These are phyloP conservation scores for Pseudolycoriella hygida DNA, from an alignment of 2,888 invertebrate genomes.

Conservation along the genomic window DNA sequence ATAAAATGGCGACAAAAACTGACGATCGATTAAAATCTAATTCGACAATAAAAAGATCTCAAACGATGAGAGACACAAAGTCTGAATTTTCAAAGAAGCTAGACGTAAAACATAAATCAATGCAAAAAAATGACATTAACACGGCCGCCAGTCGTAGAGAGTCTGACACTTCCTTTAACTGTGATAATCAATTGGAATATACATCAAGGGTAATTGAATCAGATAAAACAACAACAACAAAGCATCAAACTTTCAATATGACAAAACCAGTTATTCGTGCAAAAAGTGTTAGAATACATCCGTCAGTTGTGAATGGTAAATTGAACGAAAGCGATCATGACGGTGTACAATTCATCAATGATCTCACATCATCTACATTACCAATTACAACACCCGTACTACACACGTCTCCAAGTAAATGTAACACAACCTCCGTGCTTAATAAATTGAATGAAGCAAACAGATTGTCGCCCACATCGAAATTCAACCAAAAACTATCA, in stretches of 20 bases:
- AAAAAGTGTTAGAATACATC: slow-evolving; percentile 8
- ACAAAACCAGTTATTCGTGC: slow-evolving; percentile 5
- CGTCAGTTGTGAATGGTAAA: background rate
- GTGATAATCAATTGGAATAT: no score
- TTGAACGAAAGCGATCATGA: no score
- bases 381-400: slow-evolving; percentile 9
- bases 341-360: slow-evolving; percentile 1
- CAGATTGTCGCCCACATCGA: background rate
- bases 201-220: no score
- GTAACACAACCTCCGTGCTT: background rate
- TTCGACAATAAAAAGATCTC: slow-evolving; percentile 11
- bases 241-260: background rate
- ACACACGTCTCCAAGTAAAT: background rate
- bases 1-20: background rate
- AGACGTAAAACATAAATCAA: slow-evolving; percentile 14
- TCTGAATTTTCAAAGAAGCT: slow-evolving; percentile 12
- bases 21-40: background rate
- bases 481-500: background rate
- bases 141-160: no score
- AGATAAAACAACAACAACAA: slow-evolving; percentile 2
- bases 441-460: slow-evolving; percentile 1
- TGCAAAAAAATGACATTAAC: background rate
- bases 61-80: slow-evolving; percentile 4
- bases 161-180: no score
- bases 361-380: slow-evolving; percentile 9